A percentile compares a stretch with the other conserved stretches of the same genome.
phyloP scores from a whole-genome alignment of 1,140 invertebrate species.

The Prorops nasuta region DNA sequence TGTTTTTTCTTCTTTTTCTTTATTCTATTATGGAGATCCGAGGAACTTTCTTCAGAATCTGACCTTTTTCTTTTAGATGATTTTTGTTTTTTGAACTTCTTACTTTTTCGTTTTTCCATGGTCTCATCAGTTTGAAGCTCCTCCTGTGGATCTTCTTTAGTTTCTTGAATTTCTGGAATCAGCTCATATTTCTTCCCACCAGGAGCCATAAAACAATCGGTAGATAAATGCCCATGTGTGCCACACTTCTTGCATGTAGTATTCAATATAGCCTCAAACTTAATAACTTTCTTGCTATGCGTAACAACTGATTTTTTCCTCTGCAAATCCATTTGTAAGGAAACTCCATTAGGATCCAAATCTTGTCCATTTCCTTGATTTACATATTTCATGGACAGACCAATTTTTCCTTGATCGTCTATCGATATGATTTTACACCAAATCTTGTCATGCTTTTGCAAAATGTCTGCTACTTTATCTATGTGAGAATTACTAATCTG shows the following conservation, averaged over 20 bases:
- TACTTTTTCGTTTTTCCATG: constrained; percentile 15
- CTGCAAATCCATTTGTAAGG: constrained; percentile 46
- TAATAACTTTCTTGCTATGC: constrained; percentile 37
- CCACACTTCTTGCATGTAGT: constrained; percentile 52
- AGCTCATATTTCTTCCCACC: constrained; percentile 52
- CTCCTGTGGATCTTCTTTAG: constrained; percentile 11
- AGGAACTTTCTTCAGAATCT: constrained; percentile 19
- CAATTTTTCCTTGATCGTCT: constrained; percentile 51
- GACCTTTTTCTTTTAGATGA: constrained; percentile 31
- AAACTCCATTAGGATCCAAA: constrained; percentile 52
- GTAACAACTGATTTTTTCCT: constrained; percentile 33
- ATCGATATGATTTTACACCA: constrained; percentile 54
- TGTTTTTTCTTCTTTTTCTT: constrained; percentile 29
- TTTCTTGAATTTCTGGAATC: constrained; percentile 44
- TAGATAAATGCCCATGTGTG: constrained; percentile 47
- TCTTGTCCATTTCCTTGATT: constrained; percentile 53
- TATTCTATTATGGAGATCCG: constrained; percentile 17
- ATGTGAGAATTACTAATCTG: constrained; percentile 43
- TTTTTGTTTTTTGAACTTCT: constrained; percentile 29
- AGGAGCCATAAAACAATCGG: constrained; percentile 48
- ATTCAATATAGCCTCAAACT: constrained; percentile 50
- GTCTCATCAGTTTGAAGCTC: neutral
- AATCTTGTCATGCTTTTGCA: constrained; percentile 47
- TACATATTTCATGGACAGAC: constrained; percentile 54
- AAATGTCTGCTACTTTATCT: constrained; percentile 48